Evolutionary conservation across 1,140 invertebrate species (phyloP), one percentile per base, ranked within the genome.

Genomic region (Eumaeus atala): DNA sequence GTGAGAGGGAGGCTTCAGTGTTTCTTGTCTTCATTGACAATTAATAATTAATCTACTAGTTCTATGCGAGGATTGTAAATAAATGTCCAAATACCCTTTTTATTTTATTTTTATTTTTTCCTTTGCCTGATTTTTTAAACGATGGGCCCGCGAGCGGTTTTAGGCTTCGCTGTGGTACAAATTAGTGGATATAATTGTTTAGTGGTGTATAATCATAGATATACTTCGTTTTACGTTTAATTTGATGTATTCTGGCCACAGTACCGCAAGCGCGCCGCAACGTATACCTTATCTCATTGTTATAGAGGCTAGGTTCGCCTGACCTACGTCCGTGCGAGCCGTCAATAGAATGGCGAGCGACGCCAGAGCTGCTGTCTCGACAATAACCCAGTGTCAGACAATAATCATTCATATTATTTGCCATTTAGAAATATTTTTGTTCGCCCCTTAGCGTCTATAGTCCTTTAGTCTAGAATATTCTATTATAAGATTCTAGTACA

Each of bases 331-430:
- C 55, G 55, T 37, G 50, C 37, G 58, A 55, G 59, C 57, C 56
- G 52, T 52, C 75, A 79, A 81, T 81, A 77, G 70, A 65, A 61
- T 63, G 78, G 83, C 80, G 72, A 55, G 57, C n/a, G 53, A 21
- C 76, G 76, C 78, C 83, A 37, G 69, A 77, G 74, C 83, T 86
- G 83, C 83, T 86, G 83, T 86, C 83, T 86, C 70, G 83, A 86
- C 81, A 86, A 86, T 86, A 86, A 86, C 83, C 80, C 77, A 83
- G 83, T 86, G 83, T 86, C 79, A 86, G 83, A 86, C 83, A 86
- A 86, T 86, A 86, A 86, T 86, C 72, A 82, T 83, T 83, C 61
- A 71, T 81, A 74, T 84, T 64, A 78, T 81, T 84, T 83, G 80
- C 83, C 59, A 69, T 44, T 77, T 73, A 75, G 78, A 74, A 52